Base-by-base conservation (phyloP, 2,888 invertebrate species). In the Phorcus lineatus region DNA sequence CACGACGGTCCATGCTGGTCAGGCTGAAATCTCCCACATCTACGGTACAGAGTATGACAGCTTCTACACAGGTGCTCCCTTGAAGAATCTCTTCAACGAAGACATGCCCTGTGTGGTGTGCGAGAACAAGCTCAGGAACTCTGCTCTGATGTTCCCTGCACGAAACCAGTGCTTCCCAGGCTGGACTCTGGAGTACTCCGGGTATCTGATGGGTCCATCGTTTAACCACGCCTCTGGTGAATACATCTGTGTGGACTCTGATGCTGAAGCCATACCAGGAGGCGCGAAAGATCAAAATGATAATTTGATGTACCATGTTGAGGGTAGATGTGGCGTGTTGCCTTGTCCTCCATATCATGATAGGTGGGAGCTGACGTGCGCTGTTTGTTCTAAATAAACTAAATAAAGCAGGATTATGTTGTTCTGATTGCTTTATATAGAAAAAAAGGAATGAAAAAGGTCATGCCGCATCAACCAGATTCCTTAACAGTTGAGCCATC, bases 271-370 rank as follows among this genome's bases (percentile, higher is more conserved):
- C 7, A 62, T 67, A 17, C 40, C 66, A 16, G 55, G 66, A 17
- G 76, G 81, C 0, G 62, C 52, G 4, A 40, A 13, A 7, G 62
- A 80, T 24, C 36, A 74, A 24, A 66, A 80, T 40, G 84, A 83
- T 4, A 79, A 77, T 13, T 74, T 83, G 22, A 57, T 84, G 19
- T 80, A 82, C 70, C 9, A 62, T 19, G 77, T 79, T 3, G 79
- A 83, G 53, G 79, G 55, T 13, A 47, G n/a, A 24, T 82, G 83
- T 54, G 80, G 81, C n/a, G 77, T 81, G 2, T 47, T 82, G 55
- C 82, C 74, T 16, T 83, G 83, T 76, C 82, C 82, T 16, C 78
- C 78, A 0, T 82, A 82, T 66, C 19, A 57, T 16, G 66, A 81
- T n/a, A 70, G 62, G 11, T 52, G 55, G 16, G 82, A 82, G 77